These are phyloP conservation scores for Aepyceros melampus DNA, from an alignment of 2,113 vertebrate genomes.

Conservation along the genomic window DNA sequence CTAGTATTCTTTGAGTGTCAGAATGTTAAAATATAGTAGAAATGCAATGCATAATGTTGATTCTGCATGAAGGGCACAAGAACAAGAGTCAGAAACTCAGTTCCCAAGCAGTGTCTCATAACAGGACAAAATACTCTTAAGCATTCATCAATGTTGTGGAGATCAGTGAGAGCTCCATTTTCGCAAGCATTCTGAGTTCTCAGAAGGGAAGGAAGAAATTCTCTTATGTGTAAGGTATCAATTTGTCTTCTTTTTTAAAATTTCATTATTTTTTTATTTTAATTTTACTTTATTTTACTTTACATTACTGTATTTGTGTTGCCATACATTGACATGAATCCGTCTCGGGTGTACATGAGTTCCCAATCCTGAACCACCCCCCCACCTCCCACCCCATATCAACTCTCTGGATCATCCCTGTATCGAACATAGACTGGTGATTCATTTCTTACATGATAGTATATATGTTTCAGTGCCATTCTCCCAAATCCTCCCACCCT, in stretches of 20 bases:
- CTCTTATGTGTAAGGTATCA: neutral
- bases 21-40: neutral
- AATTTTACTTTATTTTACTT: too few relatives aligned
- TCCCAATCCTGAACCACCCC: too few relatives aligned
- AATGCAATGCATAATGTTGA: neutral
- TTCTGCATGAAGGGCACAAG: neutral
- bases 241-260: neutral
- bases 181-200: neutral
- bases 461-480: too few relatives aligned
- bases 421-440: too few relatives aligned
- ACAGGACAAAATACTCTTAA: neutral
- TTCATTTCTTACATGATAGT: too few relatives aligned
- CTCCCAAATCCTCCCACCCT: too few relatives aligned
- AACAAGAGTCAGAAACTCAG: neutral
- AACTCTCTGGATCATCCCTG: too few relatives aligned
- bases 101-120: neutral
- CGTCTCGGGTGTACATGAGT: too few relatives aligned
- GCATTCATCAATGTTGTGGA: neutral
- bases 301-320: too few relatives aligned
- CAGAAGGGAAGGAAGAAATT: constrained; percentile 19
- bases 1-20: neutral
- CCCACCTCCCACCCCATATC: too few relatives aligned
- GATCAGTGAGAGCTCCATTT: neutral
- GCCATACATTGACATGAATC: too few relatives aligned
- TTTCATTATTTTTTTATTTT: too few relatives aligned